Evolutionary conservation across 2,797 vertebrate genomes (phyloP), one percentile per base, ranked within the genome.

Genomic region (Myotis planiceps): DNA sequence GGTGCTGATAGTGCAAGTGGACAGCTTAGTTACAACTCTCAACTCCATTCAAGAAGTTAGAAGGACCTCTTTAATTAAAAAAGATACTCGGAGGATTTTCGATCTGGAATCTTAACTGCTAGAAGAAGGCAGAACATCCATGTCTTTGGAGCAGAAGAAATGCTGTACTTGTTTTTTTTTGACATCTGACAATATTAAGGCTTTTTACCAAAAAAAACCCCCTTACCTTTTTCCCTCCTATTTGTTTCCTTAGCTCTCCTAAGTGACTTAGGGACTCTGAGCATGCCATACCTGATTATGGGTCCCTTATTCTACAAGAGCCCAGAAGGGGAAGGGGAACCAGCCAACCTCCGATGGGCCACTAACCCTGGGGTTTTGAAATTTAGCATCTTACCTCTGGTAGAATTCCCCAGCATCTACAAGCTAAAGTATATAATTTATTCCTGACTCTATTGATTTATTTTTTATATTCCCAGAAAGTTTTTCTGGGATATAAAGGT

Each of bases 21-120:
- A 14, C 83, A 75, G 63, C 18, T 63, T 29, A 75, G 27, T 49
- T 95, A 7, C 8, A 12, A 60, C 21, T 74, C 25, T 32, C 3
- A n/a, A 47, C 39, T 91, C 19, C 16, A 55, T 27, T 91, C 9
- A 87, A 23, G 45, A 79, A 88, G 58, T 53, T 42, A 79, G 90
- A 81, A 74, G 7, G 21, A 78, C 75, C 51, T 88, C 7, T 92
- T 89, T 68, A 71, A 92, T 88, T 90, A 53, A 58, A 81, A 87
- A 68, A 53, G 13, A 53, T 49, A 34, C 75, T 80, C 66, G 37
- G 87, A 76, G 15, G 4, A 66, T 85, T 96, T 96, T 81, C 78
- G 42, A 39, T 87, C 21, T 71, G 51, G 32, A 37, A 39, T 29
- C 29, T 9, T 91, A 88, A 71, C 32, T 91, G 29, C 63, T 65